A percentile compares a stretch with the other conserved stretches of the same genome.
Evolutionary conservation across 1,140 invertebrate genomes (phyloP).

Genomic region (Pseudomyrmex pallidus): DNA sequence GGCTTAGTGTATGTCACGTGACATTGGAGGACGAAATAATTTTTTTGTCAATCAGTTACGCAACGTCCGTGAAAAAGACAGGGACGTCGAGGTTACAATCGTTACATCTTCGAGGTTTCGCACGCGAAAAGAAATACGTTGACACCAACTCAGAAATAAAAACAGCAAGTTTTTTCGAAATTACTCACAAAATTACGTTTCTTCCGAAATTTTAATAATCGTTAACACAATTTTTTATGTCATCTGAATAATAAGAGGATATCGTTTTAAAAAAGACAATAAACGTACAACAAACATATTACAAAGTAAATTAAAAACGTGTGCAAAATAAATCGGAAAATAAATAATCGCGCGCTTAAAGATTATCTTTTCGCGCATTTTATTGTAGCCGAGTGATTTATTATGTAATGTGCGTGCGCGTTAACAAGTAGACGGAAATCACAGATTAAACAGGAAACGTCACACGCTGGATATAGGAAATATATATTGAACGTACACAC

Average conservation of each 20-base stretch:
- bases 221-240: background rate
- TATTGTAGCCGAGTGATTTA: conserved; percentile 5
- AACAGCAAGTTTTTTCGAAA: background rate
- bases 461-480: background rate
- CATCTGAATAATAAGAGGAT: background rate
- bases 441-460: background rate
- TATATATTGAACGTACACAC: background rate
- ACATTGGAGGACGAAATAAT: background rate
- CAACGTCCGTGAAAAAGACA: conserved; percentile 22
- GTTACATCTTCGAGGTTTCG: conserved; percentile 34
- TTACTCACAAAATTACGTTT: no score
- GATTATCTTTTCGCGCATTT: background rate
- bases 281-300: no score
- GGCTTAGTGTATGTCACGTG: background rate
- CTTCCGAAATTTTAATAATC: background rate
- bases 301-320: no score
- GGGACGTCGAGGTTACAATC: conserved; percentile 14
- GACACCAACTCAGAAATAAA: background rate
- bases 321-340: background rate
- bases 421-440: background rate
- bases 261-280: no score
- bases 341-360: background rate
- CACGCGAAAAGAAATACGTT: background rate
- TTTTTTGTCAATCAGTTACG: conserved; percentile 43
- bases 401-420: conserved; percentile 19